A percentile compares a stretch with the other conserved stretches of the same genome.
Conservation (phyloP, 1,140 invertebrate genomes). For the Brachionus koreanus region DNA sequence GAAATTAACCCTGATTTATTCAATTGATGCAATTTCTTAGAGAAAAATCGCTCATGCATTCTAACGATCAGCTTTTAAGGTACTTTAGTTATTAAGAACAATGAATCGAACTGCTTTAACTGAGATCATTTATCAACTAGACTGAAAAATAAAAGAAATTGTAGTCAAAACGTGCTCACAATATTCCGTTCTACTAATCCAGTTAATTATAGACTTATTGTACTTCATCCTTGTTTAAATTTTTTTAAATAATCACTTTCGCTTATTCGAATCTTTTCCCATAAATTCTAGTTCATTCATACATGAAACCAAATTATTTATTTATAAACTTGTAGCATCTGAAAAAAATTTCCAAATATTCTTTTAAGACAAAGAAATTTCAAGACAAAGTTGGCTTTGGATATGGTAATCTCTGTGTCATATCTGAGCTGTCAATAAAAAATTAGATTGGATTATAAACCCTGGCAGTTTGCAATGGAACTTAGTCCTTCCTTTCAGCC, state of each 20-base stretch:
- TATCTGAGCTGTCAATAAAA: too few species aligned
- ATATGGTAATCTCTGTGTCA: too few species aligned
- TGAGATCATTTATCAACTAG: background rate
- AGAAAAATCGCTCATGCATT: background rate
- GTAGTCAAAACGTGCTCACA: background rate
- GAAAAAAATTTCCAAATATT: too few species aligned
- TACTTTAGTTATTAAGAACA: background rate
- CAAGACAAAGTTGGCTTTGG: too few species aligned
- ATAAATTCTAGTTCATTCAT: background rate
- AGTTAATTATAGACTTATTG: constrained; percentile 24
- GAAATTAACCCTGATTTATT: background rate
- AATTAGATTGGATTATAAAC: too few species aligned
- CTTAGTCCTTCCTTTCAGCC: too few species aligned
- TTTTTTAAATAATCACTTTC: constrained; percentile 21
- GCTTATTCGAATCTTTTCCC: background rate
- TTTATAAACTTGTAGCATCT: background rate
- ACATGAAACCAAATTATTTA: background rate
- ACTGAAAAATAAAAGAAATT: background rate
- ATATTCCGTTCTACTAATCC: constrained; percentile 18
- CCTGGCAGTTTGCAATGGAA: too few species aligned
- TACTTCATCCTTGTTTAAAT: background rate
- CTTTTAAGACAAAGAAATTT: too few species aligned
- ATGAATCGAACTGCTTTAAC: background rate
- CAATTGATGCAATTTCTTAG: background rate
- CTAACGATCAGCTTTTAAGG: background rate